A percentile compares a stretch with the other conserved stretches of the same genome.
Conservation (phyloP, 2,888 invertebrate genomes). For the Pseudococcus jackbeardsleyi region DNA sequence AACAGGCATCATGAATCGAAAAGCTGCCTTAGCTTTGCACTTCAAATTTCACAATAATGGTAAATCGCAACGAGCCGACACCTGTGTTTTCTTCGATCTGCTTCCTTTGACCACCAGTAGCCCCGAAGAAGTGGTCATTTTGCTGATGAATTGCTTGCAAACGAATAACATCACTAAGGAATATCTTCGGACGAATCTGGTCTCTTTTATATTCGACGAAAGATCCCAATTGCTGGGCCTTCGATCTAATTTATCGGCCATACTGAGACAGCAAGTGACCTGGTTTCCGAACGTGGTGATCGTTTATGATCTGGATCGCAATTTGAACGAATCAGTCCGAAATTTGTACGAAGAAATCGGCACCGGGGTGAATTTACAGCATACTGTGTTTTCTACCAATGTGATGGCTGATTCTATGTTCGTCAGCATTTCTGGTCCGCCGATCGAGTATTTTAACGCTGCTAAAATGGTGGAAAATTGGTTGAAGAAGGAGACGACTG, state of each 20-base stretch:
- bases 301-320: background rate
- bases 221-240: background rate
- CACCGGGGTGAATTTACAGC: background rate
- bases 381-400: background rate
- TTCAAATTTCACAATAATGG: background rate
- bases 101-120: background rate
- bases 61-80: background rate
- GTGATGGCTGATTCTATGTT: background rate
- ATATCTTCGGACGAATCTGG: background rate
- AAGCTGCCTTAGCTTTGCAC: background rate
- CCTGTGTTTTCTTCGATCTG: constrained; percentile 8
- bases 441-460: background rate
- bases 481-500: background rate
- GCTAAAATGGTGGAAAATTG: background rate
- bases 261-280: background rate
- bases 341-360: background rate
- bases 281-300: background rate
- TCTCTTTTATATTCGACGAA: background rate
- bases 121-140: background rate
- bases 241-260: background rate
- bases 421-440: background rate
- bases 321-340: background rate
- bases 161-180: background rate
- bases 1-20: background rate
- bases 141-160: background rate